These are phyloP conservation scores for Bombus confusus DNA, from an alignment of 1,140 invertebrate genomes.

Conservation along the genomic window DNA sequence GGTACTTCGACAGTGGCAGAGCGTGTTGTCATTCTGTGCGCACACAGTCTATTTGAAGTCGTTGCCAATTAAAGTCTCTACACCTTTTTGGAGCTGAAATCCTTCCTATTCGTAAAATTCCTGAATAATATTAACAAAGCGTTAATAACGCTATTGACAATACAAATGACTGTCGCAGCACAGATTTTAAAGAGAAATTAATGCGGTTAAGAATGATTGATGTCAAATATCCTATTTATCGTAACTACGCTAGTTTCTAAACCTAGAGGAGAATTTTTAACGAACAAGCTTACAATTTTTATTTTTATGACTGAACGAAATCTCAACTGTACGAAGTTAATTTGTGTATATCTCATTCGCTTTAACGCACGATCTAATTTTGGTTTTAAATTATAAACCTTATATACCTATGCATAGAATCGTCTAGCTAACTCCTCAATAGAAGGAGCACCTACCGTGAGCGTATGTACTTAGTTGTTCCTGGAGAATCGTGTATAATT, in stretches of 20 bases:
- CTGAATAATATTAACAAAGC: not conserved
- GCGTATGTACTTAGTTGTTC: not conserved
- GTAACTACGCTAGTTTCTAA: no score
- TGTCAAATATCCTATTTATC: no score
- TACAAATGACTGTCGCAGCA: not conserved
- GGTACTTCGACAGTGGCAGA: not conserved
- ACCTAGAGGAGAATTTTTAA: no score
- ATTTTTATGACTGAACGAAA: not conserved
- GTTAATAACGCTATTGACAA: no score
- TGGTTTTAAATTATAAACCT: not conserved
- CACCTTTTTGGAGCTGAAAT: not conserved
- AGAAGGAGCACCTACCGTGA: no score
- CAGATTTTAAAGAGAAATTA: not conserved
- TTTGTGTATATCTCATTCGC: no score
- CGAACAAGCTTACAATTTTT: no score
- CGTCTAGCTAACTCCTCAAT: not conserved
- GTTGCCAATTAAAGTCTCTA: not conserved
- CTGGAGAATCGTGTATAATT: constrained; percentile 3
- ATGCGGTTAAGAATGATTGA: not conserved
- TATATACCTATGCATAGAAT: not conserved
- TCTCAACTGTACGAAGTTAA: not conserved
- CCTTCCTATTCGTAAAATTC: not conserved
- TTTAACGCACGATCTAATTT: not conserved
- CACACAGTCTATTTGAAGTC: not conserved
- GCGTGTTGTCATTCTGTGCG: not conserved